Evolutionary conservation across 2,797 vertebrate genomes (phyloP).

Genomic region (Syngnathus rostellatus): DNA sequence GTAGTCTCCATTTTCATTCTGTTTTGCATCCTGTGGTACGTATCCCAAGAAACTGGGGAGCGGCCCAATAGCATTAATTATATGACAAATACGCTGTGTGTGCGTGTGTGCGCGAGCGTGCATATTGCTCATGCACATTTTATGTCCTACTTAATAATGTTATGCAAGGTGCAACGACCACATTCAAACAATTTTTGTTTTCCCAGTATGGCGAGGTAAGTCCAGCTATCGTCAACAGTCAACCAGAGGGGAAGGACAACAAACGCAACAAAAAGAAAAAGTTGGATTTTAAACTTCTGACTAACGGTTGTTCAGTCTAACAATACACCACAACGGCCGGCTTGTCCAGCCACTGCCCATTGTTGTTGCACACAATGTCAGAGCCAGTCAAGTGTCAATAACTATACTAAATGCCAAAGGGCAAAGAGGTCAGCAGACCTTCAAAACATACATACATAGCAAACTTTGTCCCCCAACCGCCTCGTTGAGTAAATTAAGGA

Average conservation of each 20-base stretch:
- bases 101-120: too few relatives aligned
- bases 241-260: conserved; percentile 11
- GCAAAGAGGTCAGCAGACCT: conserved; percentile 30
- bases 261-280: conserved; percentile 27
- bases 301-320: conserved; percentile 38
- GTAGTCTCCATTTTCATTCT: too few relatives aligned
- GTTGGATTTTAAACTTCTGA: conserved; percentile 17
- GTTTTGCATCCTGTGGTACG: too few relatives aligned
- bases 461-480: conserved; percentile 12
- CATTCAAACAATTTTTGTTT: too few relatives aligned
- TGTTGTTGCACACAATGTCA: conserved; percentile 41
- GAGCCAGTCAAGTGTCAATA: conserved; percentile 39
- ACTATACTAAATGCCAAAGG: conserved; percentile 17
- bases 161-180: too few relatives aligned
- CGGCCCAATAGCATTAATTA: too few relatives aligned
- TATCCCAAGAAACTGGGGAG: too few relatives aligned
- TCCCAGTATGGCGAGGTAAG: too few relatives aligned
- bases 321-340: conserved; percentile 26
- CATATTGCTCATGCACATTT: too few relatives aligned
- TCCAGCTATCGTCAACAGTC: too few relatives aligned
- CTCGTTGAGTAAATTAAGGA: conserved; percentile 15
- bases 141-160: too few relatives aligned
- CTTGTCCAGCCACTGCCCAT: conserved; percentile 16
- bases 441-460: conserved; percentile 2
- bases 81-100: too few relatives aligned